These are phyloP conservation scores for Baryphthengus martii DNA, from an alignment of 2,113 vertebrate genomes.

Conservation along the genomic window DNA sequence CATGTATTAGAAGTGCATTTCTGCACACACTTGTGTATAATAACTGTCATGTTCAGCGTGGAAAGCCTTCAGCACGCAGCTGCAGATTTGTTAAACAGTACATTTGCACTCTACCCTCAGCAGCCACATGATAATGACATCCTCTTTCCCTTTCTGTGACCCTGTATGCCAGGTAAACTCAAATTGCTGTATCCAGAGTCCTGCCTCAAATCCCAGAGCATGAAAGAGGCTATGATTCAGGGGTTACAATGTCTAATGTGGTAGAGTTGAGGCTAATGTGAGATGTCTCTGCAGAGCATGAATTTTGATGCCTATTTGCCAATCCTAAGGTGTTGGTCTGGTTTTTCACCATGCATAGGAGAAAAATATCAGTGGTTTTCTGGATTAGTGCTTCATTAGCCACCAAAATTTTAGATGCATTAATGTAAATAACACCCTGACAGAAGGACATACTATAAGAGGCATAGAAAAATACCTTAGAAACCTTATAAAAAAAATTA, in stretches of 20 bases:
- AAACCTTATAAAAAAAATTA: not conserved
- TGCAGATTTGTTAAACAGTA: not conserved
- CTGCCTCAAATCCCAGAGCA: not conserved
- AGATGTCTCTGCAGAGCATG: not conserved
- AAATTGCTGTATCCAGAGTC: not conserved
- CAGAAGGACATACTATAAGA: not conserved
- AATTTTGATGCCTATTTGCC: not conserved
- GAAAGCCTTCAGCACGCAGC: not conserved
- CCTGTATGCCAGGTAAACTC: not conserved
- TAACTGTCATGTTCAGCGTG: no score
- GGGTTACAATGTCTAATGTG: not conserved
- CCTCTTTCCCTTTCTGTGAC: not conserved
- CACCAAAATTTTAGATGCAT: not conserved
- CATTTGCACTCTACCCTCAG: not conserved
- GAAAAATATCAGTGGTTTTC: not conserved
- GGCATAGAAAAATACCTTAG: not conserved
- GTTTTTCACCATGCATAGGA: not conserved
- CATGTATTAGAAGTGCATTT: not conserved
- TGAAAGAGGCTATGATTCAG: not conserved
- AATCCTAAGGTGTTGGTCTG: not conserved
- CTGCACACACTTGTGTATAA: not conserved
- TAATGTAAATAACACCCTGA: not conserved
- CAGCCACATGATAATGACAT: fast-evolving
- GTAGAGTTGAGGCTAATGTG: not conserved
- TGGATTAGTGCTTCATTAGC: not conserved